Evolutionary conservation across 2,797 vertebrate species (phyloP).

Genomic region (Gallirallus australis): DNA sequence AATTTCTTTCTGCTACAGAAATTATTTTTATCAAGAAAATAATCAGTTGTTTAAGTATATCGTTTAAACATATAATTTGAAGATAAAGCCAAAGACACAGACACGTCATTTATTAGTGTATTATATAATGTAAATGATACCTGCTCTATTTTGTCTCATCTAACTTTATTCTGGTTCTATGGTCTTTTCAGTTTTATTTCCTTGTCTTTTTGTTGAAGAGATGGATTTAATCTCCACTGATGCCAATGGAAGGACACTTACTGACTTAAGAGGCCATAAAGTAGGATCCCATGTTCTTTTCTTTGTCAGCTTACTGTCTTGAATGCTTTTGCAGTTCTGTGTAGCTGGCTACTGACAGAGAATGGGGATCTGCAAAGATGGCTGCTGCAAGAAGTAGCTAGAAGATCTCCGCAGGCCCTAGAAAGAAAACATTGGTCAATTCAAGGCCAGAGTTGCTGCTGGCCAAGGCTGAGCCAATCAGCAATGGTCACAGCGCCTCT

Average conservation of each 20-base stretch:
- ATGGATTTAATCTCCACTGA: not conserved
- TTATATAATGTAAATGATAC: not conserved
- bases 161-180: not conserved
- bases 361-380: too few species aligned
- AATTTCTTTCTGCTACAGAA: slow-evolving; percentile 6
- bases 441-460: too few species aligned
- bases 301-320: not conserved
- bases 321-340: too few species aligned
- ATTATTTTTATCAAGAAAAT: slow-evolving; percentile 49
- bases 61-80: not conserved
- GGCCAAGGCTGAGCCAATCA: too few species aligned
- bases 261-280: not conserved
- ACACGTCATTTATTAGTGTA: not conserved
- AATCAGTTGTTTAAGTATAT: not conserved
- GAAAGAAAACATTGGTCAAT: too few species aligned
- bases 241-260: not conserved
- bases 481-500: too few species aligned
- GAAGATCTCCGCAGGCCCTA: too few species aligned
- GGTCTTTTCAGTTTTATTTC: not conserved
- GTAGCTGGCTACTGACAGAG: too few species aligned
- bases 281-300: not conserved
- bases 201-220: not conserved
- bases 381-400: too few species aligned
- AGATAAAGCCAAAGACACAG: slow-evolving; percentile 28
- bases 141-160: not conserved